Evolutionary conservation across 30 jellyfish, hydroid and myxozoan genomes (phyloP).

Genomic region (Aurelia sp.): DNA sequence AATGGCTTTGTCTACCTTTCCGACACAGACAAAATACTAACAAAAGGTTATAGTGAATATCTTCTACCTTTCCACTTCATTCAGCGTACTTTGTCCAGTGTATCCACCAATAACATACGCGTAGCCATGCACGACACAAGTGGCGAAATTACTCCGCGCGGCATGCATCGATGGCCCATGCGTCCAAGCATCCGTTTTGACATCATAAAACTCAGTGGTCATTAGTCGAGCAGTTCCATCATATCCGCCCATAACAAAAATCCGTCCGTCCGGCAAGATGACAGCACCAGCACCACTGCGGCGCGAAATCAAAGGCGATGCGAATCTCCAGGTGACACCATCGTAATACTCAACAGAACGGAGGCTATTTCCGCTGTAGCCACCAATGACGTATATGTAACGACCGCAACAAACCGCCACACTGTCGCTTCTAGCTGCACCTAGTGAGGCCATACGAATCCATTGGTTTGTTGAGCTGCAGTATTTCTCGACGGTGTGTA

Average conservation of each 20-base stretch:
- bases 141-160: slow-evolving; percentile 88
- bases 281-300: slow-evolving; percentile 96
- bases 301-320: slow-evolving; percentile 63
- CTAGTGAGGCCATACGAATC: slow-evolving; percentile 70
- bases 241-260: slow-evolving; percentile 86
- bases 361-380: slow-evolving; percentile 80
- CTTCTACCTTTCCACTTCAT: slow-evolving; percentile 63
- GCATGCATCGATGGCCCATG: slow-evolving; percentile 78
- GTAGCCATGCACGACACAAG: slow-evolving; percentile 61
- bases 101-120: slow-evolving; percentile 91
- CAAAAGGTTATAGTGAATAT: no score
- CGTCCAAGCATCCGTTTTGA: slow-evolving; percentile 63
- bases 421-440: slow-evolving; percentile 88
- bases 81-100: slow-evolving; percentile 75
- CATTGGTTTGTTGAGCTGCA: slow-evolving; percentile 66
- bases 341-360: slow-evolving; percentile 83
- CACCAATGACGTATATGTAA: slow-evolving; percentile 81
- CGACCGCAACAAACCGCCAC: slow-evolving; percentile 72
- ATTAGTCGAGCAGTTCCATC: slow-evolving; percentile 75
- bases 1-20: no score
- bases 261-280: slow-evolving; percentile 68
- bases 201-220: slow-evolving; percentile 79
- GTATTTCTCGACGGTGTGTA: slow-evolving; percentile 76
- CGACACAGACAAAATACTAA: no score
- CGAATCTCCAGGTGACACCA: slow-evolving; percentile 70